A percentile compares a stretch with the other conserved stretches of the same genome.
Conservation (phyloP, 37 sponge, comb jelly and placozoan genomes). For the Cladorhizidae sp. region DNA sequence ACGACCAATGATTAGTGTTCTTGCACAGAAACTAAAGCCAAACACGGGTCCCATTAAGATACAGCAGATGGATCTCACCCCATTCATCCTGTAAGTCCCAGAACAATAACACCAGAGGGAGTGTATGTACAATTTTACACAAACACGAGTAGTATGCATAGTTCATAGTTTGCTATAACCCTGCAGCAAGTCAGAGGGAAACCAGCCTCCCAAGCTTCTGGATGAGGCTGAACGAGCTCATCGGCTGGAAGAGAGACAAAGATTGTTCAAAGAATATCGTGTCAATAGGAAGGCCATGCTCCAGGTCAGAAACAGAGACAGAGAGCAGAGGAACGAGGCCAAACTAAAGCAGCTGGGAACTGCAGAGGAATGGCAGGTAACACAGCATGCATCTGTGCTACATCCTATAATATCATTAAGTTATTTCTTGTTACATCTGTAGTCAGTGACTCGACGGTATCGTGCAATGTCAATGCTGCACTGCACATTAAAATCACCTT, state of each 20-base stretch:
- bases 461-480: too few species aligned
- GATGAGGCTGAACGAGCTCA: conserved; percentile 29
- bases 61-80: conserved; percentile 32
- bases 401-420: too few species aligned
- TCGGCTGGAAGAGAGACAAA: conserved; percentile 30
- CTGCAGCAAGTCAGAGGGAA: background rate
- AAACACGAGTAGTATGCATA: background rate
- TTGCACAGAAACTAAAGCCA: conserved; percentile 6
- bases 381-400: background rate
- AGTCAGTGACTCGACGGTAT: too few species aligned
- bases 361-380: conserved; percentile 72
- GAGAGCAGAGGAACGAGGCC: conserved; percentile 40
- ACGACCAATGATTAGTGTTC: background rate
- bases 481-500: too few species aligned
- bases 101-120: too few species aligned
- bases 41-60: conserved; percentile 19
- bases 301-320: conserved; percentile 46
- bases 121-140: background rate
- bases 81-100: conserved; percentile 20
- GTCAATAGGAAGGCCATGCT: conserved; percentile 25
- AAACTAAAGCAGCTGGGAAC: conserved; percentile 47
- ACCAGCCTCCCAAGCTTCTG: conserved; percentile 24
- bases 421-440: too few species aligned
- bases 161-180: background rate
- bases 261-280: conserved; percentile 33